A percentile compares a stretch with the other conserved stretches of the same genome.
These are phyloP conservation scores for Dexiosoma caninum DNA, from an alignment of 2,888 invertebrate genomes.

Conservation along the genomic window DNA sequence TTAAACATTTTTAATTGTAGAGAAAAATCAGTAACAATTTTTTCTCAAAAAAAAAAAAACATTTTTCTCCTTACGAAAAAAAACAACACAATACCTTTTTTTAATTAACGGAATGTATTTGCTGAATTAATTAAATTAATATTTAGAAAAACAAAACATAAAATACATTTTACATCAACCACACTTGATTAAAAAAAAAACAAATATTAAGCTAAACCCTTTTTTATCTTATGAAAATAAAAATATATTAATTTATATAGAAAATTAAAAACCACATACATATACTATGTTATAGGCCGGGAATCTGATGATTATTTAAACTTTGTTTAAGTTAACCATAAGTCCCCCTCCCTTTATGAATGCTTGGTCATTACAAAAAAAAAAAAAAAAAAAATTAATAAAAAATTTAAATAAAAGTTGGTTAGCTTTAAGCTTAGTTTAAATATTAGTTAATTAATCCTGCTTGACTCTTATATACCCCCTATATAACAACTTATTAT, in stretches of 20 bases:
- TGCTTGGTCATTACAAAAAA: conserved; percentile 15
- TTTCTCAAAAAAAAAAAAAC: conserved; percentile 31
- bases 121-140: conserved; percentile 71
- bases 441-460: conserved; percentile 34
- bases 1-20: conserved; percentile 65
- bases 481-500: conserved; percentile 4
- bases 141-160: conserved; percentile 36
- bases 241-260: conserved; percentile 38
- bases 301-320: conserved; percentile 41
- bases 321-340: conserved; percentile 44
- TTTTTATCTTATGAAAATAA: conserved; percentile 32
- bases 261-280: conserved; percentile 39
- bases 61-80: conserved; percentile 51
- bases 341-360: not conserved
- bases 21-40: conserved; percentile 37
- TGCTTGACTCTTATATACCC: conserved; percentile 43
- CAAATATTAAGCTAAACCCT: conserved; percentile 44
- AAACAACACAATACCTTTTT: conserved; percentile 38
- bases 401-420: not conserved
- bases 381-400: not conserved
- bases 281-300: conserved; percentile 37
- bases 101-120: conserved; percentile 75
- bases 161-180: conserved; percentile 52
- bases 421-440: conserved; percentile 46
- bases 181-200: conserved; percentile 39